Evolutionary conservation across 2,797 vertebrate species (phyloP), one percentile per base, ranked within the genome.

Genomic region (Coregonus ussuriensis): DNA sequence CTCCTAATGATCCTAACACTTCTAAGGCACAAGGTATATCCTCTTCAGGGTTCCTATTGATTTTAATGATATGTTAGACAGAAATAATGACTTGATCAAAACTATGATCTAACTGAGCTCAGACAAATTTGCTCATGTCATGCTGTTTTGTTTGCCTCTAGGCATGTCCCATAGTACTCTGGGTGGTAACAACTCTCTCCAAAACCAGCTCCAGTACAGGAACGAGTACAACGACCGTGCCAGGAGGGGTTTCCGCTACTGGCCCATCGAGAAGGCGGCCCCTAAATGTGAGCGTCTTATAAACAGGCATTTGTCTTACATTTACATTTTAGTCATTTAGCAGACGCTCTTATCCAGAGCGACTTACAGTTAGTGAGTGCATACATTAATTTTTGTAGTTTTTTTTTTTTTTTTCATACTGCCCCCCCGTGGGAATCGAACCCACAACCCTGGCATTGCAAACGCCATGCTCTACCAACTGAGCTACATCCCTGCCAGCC

Each of bases 171-270:
- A 29, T 56, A 63, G 77, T 25, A 9, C 59, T 77, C 51, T 67
- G 29, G 15, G 71, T 71, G 74, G 15, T 33, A 63, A 25, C 0
- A 14, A 11, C 25, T 77, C 71, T 16, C 80, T 74, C 75, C 84
- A 85, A 65, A 87, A 87, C 68, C 83, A 84, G 82, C 82, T 78
- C 4, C 85, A 84, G 79, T 87, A 92, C 81, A 89, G 84, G 70
- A 93, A 91, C 72, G 73, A 85, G 62, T 93, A 89, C 77, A 89
- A 90, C 31, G 86, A 90, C n/a, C 81, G 78, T 1, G 90, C 91
- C 37, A 88, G 81, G 67, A 88, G 74, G 52, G 85, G 84, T 65
- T 91, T 93, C 83, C 83, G 87, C 71, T 92, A 92, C 81, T 93
- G 91, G 91, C 79, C 88, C 0, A 5, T 81, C 54, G 91, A 93